A percentile compares a stretch with the other conserved stretches of the same genome.
Evolutionary conservation across 2,888 invertebrate genomes (phyloP).

Genomic region (Pemphredon lugubris): DNA sequence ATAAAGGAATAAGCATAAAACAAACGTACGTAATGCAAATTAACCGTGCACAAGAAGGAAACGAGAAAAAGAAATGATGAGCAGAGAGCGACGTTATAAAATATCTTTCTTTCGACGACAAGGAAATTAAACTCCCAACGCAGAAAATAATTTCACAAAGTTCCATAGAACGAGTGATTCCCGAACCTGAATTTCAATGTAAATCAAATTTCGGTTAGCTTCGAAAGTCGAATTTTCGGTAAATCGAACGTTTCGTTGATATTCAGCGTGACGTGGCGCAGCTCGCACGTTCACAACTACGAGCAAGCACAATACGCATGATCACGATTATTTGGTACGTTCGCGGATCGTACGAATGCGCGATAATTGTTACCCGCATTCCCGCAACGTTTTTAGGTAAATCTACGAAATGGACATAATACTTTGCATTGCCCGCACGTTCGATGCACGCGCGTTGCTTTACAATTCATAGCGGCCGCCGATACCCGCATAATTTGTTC

Average conservation of each 20-base stretch:
- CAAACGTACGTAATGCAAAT: too few species aligned
- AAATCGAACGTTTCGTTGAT: background rate
- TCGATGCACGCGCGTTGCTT: background rate
- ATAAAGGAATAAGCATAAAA: too few species aligned
- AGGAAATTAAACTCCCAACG: too few species aligned
- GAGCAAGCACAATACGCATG: background rate
- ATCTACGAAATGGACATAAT: slow-evolving; percentile 4
- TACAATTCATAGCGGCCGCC: slow-evolving; percentile 1
- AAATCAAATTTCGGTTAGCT: too few species aligned
- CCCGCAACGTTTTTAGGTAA: slow-evolving; percentile 7
- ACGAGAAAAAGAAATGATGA: too few species aligned
- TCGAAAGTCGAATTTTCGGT: background rate
- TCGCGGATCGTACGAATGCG: background rate
- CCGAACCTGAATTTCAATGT: too few species aligned
- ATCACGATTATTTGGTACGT: background rate
- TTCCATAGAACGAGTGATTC: too few species aligned
- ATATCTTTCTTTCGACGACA: too few species aligned
- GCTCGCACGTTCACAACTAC: too few species aligned
- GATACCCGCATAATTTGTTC: slow-evolving; percentile 3
- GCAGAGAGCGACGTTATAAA: too few species aligned
- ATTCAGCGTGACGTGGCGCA: background rate
- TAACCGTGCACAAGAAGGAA: too few species aligned
- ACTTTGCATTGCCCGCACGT: slow-evolving; percentile 5
- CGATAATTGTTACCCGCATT: slow-evolving; percentile 10
- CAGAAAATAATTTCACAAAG: too few species aligned